Conservation (phyloP, 2,888 invertebrate genomes). For the Alentia gelatinosa region DNA sequence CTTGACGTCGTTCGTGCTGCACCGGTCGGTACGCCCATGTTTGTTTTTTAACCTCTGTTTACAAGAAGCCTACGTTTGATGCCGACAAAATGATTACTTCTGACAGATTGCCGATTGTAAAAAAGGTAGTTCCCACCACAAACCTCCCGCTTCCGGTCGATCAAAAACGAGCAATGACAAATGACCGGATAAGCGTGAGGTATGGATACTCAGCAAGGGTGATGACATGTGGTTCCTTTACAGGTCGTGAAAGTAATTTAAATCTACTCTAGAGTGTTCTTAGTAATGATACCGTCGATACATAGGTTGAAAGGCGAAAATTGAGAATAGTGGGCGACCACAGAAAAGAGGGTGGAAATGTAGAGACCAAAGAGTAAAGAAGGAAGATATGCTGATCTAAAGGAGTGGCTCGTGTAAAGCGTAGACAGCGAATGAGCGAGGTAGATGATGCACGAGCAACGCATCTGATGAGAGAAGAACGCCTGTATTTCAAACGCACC, state of each 20-base stretch:
- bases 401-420: no score
- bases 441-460: no score
- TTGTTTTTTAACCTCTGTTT: not conserved
- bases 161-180: not conserved
- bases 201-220: not conserved
- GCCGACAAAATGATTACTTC: not conserved
- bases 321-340: not conserved
- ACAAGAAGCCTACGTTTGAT: not conserved
- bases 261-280: not conserved
- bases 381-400: no score
- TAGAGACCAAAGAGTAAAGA: no score
- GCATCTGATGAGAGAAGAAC: no score
- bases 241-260: not conserved
- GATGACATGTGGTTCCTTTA: not conserved
- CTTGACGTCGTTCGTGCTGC: no score
- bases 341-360: not conserved
- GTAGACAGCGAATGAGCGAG: no score
- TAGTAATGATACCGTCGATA: not conserved
- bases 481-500: no score
- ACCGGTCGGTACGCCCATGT: no score
- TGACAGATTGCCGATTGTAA: not conserved
- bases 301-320: not conserved
- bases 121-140: not conserved
- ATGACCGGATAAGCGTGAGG: not conserved
- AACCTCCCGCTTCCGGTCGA: not conserved